Base-by-base conservation (phyloP, 2,888 invertebrate species). In the Andrena chrysosceles region DNA sequence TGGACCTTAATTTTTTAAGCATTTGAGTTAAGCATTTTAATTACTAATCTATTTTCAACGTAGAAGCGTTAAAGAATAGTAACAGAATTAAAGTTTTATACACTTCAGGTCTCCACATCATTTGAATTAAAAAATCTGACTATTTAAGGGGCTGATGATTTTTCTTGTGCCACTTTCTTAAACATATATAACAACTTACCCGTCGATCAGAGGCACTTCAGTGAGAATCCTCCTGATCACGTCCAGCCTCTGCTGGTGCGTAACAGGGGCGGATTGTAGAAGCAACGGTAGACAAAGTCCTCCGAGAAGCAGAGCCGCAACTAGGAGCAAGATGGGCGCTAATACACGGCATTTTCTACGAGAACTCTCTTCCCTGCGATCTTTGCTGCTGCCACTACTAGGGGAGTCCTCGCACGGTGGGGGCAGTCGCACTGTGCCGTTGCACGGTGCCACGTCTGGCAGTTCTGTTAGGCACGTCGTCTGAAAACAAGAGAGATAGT, bases 141-240 rank as follows among this genome's bases (percentile, higher is more conserved):
- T 42, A 5, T 42, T 42, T 42, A 42, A 42, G 5, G 5, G 42
- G 42, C 42, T 16, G 0, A 4, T 42, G 16, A 42, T 16, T 42
- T 42, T 16, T 1, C 4, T 16, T 16, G 1, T 5, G 42, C 16
- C 42, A 5, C 0, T 23, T 59, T n/a, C 7, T 0, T 20, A 56
- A 63, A 20, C 2, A 29, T 26, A 67, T 33, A 42, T 35, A 31
- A 20, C 0, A 42, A 62, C 96, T 94, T 97, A 97, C 87, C 97
- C 97, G 93, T 97, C 97, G 89, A 97, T 96, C 86, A 97, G 95
- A 73, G 97, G 97, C 74, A 96, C 95, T 93, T 96, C 96, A 88
- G 96, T 95, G 89, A 96, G 95, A 93, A 96, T 95, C 89, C 96
- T 95, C 87, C 95, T 95, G 90, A 96, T 95, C 86, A 95, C 95